Conservation (phyloP, 2,888 invertebrate genomes). For the Zonitis immaculata region DNA sequence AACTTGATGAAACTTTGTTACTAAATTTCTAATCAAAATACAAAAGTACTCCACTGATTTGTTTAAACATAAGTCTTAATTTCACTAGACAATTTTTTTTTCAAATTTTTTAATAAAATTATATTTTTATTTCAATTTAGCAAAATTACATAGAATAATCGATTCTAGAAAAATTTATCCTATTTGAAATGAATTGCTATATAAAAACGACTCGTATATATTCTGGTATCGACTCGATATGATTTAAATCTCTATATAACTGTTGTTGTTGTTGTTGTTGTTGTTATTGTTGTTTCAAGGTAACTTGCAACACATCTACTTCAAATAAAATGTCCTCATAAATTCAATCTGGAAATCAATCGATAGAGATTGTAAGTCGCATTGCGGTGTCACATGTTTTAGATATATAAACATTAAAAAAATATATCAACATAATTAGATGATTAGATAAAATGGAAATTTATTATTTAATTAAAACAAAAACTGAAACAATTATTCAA, state of each 20-base stretch:
- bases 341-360: slow-evolving; percentile 18
- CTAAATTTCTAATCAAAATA: slow-evolving; percentile 19
- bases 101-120: too few species aligned
- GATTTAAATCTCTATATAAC: too few species aligned
- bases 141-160: too few species aligned
- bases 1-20: slow-evolving; percentile 9
- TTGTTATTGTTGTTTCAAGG: neutral
- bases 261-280: neutral
- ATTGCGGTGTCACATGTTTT: slow-evolving; percentile 18
- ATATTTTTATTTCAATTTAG: too few species aligned
- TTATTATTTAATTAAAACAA: too few species aligned
- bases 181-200: too few species aligned
- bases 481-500: slow-evolving; percentile 1
- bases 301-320: slow-evolving; percentile 12
- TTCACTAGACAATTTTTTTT: neutral
- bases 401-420: slow-evolving; percentile 11
- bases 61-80: neutral
- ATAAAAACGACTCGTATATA: too few species aligned
- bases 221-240: too few species aligned
- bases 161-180: too few species aligned
- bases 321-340: slow-evolving; percentile 14
- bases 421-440: slow-evolving; percentile 3
- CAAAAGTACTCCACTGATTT: slow-evolving; percentile 10
- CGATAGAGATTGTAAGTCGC: slow-evolving; percentile 16
- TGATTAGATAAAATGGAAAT: neutral